Base-by-base conservation (phyloP, 2,888 invertebrate species). In the Bimastos eiseni region DNA sequence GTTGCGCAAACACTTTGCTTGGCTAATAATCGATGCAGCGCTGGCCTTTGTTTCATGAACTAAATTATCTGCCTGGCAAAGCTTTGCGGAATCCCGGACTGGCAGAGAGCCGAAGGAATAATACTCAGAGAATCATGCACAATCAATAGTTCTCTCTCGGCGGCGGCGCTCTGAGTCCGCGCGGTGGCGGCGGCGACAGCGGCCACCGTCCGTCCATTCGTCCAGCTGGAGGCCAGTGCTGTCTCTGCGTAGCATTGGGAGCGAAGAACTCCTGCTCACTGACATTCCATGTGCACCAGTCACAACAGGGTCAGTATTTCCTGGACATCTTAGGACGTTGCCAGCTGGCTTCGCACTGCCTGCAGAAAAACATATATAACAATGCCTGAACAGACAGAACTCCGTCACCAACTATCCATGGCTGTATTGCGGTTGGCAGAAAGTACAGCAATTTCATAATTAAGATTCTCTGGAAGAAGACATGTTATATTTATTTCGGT, bases 121-220 rank as follows among this genome's bases (percentile, higher is more conserved):
- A 86, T 86, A 86, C 86, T 86, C 37, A 86, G 86, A 86, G 86
- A 86, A 36, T 86, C 86, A 86, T 34, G 86, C 33, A 86, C 86
- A 86, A 86, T 86, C 86, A 86, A 86, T 86, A 86, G 86, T 86
- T 86, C 86, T 86, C 86, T 86, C 86, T 86, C 37, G 86, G 86
- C 83, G 83, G 13, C 19, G 84, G 84, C 70, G 86, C 86, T 86
- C 37, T 24, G 37, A 86, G 36, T 36, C 86, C 86, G 37, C 37
- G 8, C 86, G 86, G 36, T 36, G 24, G n/a, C 86, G 37, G 5
- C 34, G 2, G 38, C 38, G 6, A n/a, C 41, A 41, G 15, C 41
- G 41, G n/a, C n/a, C n/a, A 11, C 41, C 41, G 41, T 41, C 41
- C 70, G 70, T 70, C 21, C 86, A 36, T 21, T 86, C 86, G 86